Conservation (phyloP, 2,797 vertebrate genomes). For the Anguilla pacifica region DNA sequence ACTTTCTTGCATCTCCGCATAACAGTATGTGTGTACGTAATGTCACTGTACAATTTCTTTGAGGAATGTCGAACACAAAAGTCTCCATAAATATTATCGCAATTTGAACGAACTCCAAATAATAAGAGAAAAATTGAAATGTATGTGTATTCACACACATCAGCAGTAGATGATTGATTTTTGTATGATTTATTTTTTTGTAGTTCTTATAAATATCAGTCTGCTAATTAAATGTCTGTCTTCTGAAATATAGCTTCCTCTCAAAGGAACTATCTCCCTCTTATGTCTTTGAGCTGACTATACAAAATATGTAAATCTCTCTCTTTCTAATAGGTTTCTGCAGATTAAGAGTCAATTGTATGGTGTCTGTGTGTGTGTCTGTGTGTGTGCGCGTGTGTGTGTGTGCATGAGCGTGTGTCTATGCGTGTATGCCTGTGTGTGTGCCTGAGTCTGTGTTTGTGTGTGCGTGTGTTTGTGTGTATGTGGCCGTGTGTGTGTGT, state of each 20-base stretch:
- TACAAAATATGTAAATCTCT: conserved; percentile 64
- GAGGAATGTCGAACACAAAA: no score
- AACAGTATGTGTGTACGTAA: no score
- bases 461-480: background rate
- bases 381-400: no score
- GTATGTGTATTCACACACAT: no score
- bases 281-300: conserved; percentile 65
- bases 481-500: background rate
- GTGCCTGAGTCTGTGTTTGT: no score
- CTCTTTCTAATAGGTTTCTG: conserved; percentile 21
- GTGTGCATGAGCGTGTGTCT: no score
- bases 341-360: background rate
- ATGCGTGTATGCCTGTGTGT: no score
- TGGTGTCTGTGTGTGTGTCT: background rate
- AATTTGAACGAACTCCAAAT: no score
- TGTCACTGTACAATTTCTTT: no score
- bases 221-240: conserved; percentile 68
- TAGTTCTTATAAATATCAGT: conserved; percentile 44
- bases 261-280: conserved; percentile 53
- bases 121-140: no score
- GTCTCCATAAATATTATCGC: no score
- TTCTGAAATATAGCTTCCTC: conserved; percentile 61
- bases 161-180: background rate
- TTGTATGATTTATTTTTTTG: background rate
- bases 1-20: no score